These are phyloP conservation scores for Amblyteles armatorius DNA, from an alignment of 2,888 invertebrate species.

Conservation along the genomic window DNA sequence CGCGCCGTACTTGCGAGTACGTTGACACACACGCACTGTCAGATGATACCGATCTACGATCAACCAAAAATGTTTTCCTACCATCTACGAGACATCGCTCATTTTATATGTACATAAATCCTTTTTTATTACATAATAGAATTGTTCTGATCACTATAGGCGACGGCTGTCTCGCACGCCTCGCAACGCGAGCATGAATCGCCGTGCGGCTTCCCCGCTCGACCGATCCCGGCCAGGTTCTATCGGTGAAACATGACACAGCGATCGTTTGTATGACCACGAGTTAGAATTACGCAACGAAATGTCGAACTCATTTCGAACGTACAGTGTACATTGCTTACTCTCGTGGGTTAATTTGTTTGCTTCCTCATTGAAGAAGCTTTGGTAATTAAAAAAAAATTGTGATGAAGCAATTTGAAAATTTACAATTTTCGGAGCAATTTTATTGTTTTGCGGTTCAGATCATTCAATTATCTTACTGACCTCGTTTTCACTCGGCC, in stretches of 20 bases:
- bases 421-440: background rate
- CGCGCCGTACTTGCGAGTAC: background rate
- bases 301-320: background rate
- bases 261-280: background rate
- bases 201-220: conserved; percentile 5
- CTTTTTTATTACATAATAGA: conserved; percentile 57
- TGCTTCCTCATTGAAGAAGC: background rate
- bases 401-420: too few species aligned
- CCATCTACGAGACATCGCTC: conserved; percentile 45
- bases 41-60: conserved; percentile 5
- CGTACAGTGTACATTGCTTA: background rate
- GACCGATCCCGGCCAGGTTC: background rate
- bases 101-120: conserved; percentile 38
- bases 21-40: conserved; percentile 9
- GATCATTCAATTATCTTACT: background rate
- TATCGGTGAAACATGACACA: background rate
- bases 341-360: background rate
- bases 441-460: background rate
- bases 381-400: too few species aligned
- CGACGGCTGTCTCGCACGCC: conserved; percentile 40
- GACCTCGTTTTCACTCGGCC: too few species aligned
- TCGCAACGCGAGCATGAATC: conserved; percentile 34
- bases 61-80: conserved; percentile 37
- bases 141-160: conserved; percentile 39
- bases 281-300: background rate